These are phyloP conservation scores for Ditylenchus weischeri DNA, from an alignment of 2,888 invertebrate genomes.

Conservation along the genomic window DNA sequence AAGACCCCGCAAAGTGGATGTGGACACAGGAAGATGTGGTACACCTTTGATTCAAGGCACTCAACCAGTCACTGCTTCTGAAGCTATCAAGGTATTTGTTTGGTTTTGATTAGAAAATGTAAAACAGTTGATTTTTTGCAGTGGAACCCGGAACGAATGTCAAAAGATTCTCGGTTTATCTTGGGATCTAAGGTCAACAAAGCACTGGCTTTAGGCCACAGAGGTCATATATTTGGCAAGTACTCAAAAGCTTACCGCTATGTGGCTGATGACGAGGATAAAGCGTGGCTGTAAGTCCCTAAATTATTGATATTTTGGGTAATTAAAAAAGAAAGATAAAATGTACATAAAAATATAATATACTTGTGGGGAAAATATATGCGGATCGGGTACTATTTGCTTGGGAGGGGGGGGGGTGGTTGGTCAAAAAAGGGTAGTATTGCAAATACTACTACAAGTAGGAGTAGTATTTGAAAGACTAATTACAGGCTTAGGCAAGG, in stretches of 20 bases:
- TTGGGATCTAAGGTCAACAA: slow-evolving; percentile 46
- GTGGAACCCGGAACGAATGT: slow-evolving; percentile 53
- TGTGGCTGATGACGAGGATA: slow-evolving; percentile 55
- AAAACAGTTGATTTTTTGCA: slow-evolving; percentile 19
- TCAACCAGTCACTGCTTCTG: slow-evolving; percentile 41
- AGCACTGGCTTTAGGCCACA: slow-evolving; percentile 12
- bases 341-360: no score
- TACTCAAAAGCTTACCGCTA: slow-evolving; percentile 52
- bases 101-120: no score
- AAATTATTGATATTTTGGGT: no score
- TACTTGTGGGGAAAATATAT: no score
- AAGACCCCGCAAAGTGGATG: slow-evolving; percentile 39
- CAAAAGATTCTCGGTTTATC: slow-evolving; percentile 40
- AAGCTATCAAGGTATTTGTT: slow-evolving; percentile 34
- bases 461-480: no score
- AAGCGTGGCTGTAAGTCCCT: slow-evolving; percentile 41
- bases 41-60: slow-evolving; percentile 47
- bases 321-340: no score
- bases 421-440: no score
- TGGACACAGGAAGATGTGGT: slow-evolving; percentile 41
- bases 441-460: no score
- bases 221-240: slow-evolving; percentile 44
- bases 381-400: no score
- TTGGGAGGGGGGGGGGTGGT: no score
- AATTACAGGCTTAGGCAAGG: no score